Percentiles rank a stretch among this genome's conserved stretches.
Evolutionary conservation across 2,113 vertebrate genomes (phyloP).

Genomic region (Regulus satrapa): DNA sequence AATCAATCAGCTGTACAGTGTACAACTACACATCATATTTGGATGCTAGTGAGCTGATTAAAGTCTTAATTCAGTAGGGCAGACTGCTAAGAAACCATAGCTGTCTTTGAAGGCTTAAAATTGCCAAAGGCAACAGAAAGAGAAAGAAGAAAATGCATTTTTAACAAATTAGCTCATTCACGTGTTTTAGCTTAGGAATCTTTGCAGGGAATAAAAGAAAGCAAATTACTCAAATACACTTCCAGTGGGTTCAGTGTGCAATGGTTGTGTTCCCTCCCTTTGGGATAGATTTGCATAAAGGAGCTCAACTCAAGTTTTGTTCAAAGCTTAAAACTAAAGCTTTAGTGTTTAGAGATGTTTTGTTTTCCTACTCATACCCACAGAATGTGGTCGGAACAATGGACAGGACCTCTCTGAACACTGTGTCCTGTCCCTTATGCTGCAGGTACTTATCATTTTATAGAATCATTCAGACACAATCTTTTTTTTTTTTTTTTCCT

Average conservation of each 20-base stretch:
- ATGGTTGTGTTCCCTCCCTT: background rate
- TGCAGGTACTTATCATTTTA: background rate
- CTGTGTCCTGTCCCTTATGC: background rate
- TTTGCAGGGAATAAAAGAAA: background rate
- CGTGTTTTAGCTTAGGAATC: background rate
- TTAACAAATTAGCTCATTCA: constrained; percentile 14
- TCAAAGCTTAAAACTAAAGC: background rate
- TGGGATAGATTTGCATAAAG: background rate
- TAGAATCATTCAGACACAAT: background rate
- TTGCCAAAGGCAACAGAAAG: constrained; percentile 3
- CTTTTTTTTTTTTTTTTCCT: rapidly evolving
- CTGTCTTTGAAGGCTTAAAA: constrained; percentile 21
- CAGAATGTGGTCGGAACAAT: background rate
- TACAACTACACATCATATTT: background rate
- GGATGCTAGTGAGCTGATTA: background rate
- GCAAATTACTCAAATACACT: background rate
- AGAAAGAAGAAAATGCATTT: constrained; percentile 1
- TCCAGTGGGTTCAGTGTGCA: background rate
- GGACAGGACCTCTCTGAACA: background rate
- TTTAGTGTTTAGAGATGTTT: background rate
- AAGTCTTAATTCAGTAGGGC: background rate
- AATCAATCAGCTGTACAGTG: background rate
- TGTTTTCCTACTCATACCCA: background rate
- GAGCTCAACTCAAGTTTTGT: background rate
- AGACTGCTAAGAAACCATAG: background rate